Percentiles rank a stretch among this genome's conserved stretches.
Conservation (phyloP, 2,888 invertebrate species). For the Pandemis corylana region DNA sequence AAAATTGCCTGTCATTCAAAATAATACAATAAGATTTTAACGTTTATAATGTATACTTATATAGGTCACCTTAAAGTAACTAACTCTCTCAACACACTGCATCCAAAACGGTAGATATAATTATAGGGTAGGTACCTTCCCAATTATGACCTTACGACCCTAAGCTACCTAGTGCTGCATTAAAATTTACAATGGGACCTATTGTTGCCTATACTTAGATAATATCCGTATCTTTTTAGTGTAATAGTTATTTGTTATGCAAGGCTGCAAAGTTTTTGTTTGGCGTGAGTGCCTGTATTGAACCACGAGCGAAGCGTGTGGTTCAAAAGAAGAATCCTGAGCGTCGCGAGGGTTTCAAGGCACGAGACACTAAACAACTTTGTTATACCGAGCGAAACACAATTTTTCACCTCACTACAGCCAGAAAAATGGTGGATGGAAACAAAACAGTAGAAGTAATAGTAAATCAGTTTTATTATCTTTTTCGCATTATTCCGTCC, state of each 20-base stretch:
- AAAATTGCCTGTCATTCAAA: constrained; percentile 75
- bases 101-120: constrained; percentile 24
- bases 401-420: no score
- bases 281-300: no score
- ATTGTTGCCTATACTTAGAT: constrained; percentile 38
- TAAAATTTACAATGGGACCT: constrained; percentile 40
- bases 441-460: no score
- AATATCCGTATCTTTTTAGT: constrained; percentile 29
- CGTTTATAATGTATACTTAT: constrained; percentile 45
- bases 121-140: constrained; percentile 21
- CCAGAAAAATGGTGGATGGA: no score
- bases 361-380: no score
- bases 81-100: constrained; percentile 25
- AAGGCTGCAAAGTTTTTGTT: no score
- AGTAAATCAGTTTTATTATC: no score
- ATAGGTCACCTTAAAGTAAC: constrained; percentile 31
- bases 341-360: no score
- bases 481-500: no score
- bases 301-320: no score
- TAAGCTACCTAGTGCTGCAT: constrained; percentile 29
- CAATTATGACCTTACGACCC: constrained; percentile 16
- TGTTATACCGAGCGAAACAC: no score
- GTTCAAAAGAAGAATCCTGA: no score
- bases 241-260: not conserved
- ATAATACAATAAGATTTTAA: constrained; percentile 67